Base-by-base conservation (phyloP, 1,140 invertebrate species). In the Ladona fulva region DNA sequence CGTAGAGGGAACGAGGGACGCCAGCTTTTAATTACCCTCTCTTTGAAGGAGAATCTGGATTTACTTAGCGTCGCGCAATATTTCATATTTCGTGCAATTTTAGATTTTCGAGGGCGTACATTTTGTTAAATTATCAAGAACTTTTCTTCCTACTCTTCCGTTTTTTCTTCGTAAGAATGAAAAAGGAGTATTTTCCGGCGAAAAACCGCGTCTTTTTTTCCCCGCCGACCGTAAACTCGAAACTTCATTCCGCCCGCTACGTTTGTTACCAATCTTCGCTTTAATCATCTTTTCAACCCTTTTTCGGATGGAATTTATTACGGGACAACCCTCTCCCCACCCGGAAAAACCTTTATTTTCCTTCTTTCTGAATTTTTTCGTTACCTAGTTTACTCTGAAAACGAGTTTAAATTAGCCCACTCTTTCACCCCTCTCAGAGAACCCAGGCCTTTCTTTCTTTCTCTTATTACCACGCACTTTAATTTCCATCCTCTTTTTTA, bases 251-350 rank as follows among this genome's bases (percentile, higher is more conserved):
- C 52, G n/a, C 52, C n/a, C n/a, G 16, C 16, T 66, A 66, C 16
- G 14, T 66, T 66, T 66, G 52, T 66, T 66, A 66, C 52, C 52
- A 66, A 66, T 66, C 52, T 66, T 66, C 3, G 52, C 52, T 66
- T 66, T 66, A 66, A 66, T 66, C 52, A 66, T 66, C 52, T 66
- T 66, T 66, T 66, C 52, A 66, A 66, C 52, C 52, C 52, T 66
- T 66, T 66, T 12, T 66, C 52, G 16, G 52, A 22, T 22, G 52
- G 52, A 66, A 66, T 66, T 66, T 66, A 66, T 66, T 66, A 22
- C 52, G 52, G 52, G n/a, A 66, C 52, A 66, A 66, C 3, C 16
- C 52, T 12, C 12, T 12, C n/a, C 52, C 52, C 52, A 66, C 52
- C 52, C 3, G n/a, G 5, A 37, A 37, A 37, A 66, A 19, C 52